Evolutionary conservation across 2,888 invertebrate species (phyloP), one percentile per base, ranked within the genome.

Genomic region (Trimorus sp.): DNA sequence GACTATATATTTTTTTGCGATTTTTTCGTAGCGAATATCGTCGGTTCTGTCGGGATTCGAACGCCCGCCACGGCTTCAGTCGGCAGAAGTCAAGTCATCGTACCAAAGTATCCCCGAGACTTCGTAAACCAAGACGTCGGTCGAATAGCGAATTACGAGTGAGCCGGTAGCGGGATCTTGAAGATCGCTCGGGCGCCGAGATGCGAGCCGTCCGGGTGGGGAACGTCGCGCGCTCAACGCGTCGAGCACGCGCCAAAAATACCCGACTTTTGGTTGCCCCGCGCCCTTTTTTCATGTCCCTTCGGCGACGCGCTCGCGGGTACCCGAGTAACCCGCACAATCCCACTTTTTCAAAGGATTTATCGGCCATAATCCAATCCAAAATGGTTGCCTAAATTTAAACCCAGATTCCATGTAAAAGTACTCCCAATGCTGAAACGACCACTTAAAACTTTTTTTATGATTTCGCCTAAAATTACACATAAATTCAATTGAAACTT

Each of bases 131-230:
- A 96, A 96, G 96, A 96, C 96, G 96, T 96, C 96, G 96, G 96
- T 96, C 96, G 96, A 96, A 96, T 96, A 79, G 95, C 96, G 95
- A 96, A 95, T 96, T 95, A 95, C 95, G 95, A 95, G 95, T 95
- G 96, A 95, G 95, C 89, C 90, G 89, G 88, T 95, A 95, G 95
- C 96, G 95, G 93, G 90, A 84, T 87, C 85, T 91, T 87, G 84
- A 86, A 82, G 84, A 83, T 87, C 83, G 88, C 89, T 90, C 91
- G 91, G 74, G 53, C 48, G 65, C 75, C 65, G 78, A 82, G 76
- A 74, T 74, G 53, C 60, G 49, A 70, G 58, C 82, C 65, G 60
- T 79, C 77, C 76, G 68, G 84, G 86, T 85, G 85, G 87, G 87
- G 86, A 85, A 83, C 82, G 85, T 82, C 82, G 81, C 66, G 87